A percentile compares a stretch with the other conserved stretches of the same genome.
These are phyloP conservation scores for Propithecus perrieri DNA, from an alignment of 2,797 vertebrate genomes.

Conservation along the genomic window DNA sequence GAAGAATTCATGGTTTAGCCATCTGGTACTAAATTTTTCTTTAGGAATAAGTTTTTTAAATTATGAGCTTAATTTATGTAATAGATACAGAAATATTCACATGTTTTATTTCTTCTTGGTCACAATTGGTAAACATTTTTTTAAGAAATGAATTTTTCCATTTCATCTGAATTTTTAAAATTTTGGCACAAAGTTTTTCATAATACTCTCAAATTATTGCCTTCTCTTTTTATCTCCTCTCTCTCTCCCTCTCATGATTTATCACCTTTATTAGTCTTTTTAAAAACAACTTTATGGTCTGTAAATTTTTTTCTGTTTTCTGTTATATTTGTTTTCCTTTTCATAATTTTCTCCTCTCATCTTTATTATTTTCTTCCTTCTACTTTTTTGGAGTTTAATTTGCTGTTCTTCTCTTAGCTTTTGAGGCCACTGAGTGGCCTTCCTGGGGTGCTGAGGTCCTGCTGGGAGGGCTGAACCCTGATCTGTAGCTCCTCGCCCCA, in stretches of 20 bases:
- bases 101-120: neutral
- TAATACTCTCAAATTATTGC: neutral
- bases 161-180: neutral
- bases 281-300: neutral
- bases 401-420: neutral
- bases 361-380: neutral
- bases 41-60: neutral
- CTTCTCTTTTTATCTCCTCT: neutral
- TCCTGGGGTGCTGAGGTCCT: neutral
- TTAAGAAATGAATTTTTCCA: neutral
- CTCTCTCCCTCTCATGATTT: neutral
- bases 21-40: neutral
- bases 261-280: neutral
- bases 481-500: neutral
- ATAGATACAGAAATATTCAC: neutral
- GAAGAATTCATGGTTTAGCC: neutral
- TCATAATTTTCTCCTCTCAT: neutral
- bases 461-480: too few relatives aligned
- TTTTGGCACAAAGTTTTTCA: neutral
- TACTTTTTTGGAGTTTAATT: neutral
- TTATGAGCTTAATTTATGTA: neutral
- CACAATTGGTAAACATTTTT: neutral
- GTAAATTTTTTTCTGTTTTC: neutral
- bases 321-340: neutral
- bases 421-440: neutral